Base-by-base conservation (phyloP, 2,113 vertebrate genomes). In the Synchiropus splendidus region DNA sequence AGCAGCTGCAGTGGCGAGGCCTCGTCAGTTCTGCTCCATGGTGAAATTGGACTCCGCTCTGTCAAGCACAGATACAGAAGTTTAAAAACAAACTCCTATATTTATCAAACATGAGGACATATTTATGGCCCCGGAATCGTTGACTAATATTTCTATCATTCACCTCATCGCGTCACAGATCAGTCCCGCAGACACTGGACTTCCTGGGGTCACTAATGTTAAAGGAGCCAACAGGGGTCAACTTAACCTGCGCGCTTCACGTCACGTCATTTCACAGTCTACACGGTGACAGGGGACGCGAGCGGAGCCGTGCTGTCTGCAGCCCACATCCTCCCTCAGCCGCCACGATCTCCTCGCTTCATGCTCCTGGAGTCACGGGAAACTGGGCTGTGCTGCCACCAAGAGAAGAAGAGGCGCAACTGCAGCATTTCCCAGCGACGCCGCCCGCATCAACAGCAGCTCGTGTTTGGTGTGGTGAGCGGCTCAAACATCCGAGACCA, bases 41-140 rank as follows among this genome's bases (percentile, higher is more conserved):
- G 36, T 60, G 70, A 86, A 83, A 68, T 67, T 69, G 6, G 83
- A 75, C 47, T 82, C 79, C 3, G 2, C 58, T 31, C 86, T 87
- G 71, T 12, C 45, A 69, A 34, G 57, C 15, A 59, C 55, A 60
- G 8, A 15, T 1, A 39, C 16, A 32, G 33, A 27, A 27, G 4
- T 27, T 27, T 5, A 27, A 27, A 27, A 8, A 8, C 8, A 27
- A 27, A 27, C 8, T 27, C 21, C 8, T 5, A 27, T 27, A 27
- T 27, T 27, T 27, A 4, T 5, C 8, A 27, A 8, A 8, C 8
- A 27, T 27, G 21, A 27, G 21, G 4, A 27, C 4, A 4, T 27
- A 8, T 27, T 27, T 27, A 5, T 27, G 21, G 21, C 21, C 8
- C 21, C 8, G 8, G 8, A 27, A 27, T 27, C n/a, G n/a, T n/a